These are phyloP conservation scores for Picathartes gymnocephalus DNA, from an alignment of 2,113 vertebrate species.

Conservation along the genomic window DNA sequence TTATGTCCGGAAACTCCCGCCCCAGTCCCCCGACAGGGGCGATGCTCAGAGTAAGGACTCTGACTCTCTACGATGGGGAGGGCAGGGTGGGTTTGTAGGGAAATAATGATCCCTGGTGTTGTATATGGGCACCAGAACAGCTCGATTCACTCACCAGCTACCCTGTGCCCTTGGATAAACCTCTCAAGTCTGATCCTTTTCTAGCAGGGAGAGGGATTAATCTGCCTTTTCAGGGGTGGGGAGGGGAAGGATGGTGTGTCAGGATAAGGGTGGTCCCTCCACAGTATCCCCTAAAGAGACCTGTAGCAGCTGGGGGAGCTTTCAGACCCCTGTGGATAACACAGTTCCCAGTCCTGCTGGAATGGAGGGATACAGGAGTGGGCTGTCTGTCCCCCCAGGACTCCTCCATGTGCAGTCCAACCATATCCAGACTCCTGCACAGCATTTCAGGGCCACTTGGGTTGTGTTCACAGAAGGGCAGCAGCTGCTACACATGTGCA, in stretches of 20 bases:
- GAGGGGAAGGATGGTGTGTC: not conserved
- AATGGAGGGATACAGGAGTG: not conserved
- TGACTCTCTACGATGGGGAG: not conserved
- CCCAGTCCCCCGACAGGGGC: conserved; percentile 66
- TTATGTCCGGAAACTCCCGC: conserved; percentile 81
- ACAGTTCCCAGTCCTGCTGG: not conserved
- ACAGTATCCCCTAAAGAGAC: not conserved
- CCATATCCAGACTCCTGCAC: not conserved
- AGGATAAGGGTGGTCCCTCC: not conserved
- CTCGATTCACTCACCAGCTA: not conserved
- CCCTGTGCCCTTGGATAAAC: not conserved
- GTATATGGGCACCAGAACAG: not conserved
- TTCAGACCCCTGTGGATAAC: not conserved
- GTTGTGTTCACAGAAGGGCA: not conserved
- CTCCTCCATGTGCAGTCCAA: rapidly evolving
- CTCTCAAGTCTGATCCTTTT: not conserved
- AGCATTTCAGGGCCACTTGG: not conserved
- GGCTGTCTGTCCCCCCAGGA: not conserved
- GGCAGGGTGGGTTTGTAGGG: not conserved
- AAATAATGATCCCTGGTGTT: not conserved
- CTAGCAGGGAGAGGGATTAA: not conserved
- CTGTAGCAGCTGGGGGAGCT: not conserved
- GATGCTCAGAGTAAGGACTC: conserved; percentile 78
- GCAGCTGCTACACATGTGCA: not conserved
- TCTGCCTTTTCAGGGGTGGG: not conserved